phyloP scores from a whole-genome alignment of 2,888 invertebrate genomes.

The Amblyjoppa proteus region DNA sequence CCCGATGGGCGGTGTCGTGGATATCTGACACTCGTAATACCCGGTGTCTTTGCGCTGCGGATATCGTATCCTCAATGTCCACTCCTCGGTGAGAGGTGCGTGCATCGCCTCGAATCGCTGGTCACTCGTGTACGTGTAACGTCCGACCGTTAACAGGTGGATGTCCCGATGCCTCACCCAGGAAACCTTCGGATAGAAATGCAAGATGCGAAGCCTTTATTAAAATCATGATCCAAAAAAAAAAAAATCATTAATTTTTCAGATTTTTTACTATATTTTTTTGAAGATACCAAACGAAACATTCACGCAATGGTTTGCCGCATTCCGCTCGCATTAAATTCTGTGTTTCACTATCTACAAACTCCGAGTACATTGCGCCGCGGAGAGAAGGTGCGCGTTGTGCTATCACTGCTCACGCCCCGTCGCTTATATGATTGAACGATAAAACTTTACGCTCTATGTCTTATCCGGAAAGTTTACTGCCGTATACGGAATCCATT shows the following conservation, averaged over 20 bases:
- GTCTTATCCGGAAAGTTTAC: slow-evolving; percentile 71
- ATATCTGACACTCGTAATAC: slow-evolving; percentile 95
- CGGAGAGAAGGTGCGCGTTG: slow-evolving; percentile 26
- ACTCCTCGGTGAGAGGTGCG: slow-evolving; percentile 93
- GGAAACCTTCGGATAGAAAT: slow-evolving; percentile 86
- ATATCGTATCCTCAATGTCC: slow-evolving; percentile 91
- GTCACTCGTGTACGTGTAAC: slow-evolving; percentile 92
- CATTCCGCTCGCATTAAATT: slow-evolving; percentile 52
- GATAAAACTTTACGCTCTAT: slow-evolving; percentile 75
- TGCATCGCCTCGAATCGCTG: slow-evolving; percentile 94
- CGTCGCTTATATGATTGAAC: slow-evolving; percentile 76
- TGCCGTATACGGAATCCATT: slow-evolving; percentile 70
- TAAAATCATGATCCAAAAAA: not conserved
- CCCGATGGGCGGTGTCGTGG: slow-evolving; percentile 94
- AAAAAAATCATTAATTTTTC: not conserved
- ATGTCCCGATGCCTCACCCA: slow-evolving; percentile 91
- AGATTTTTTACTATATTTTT: not conserved
- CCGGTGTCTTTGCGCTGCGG: slow-evolving; percentile 90
- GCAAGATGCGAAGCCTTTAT: not conserved
- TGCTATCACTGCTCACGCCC: slow-evolving; percentile 72
- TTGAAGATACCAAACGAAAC: slow-evolving; percentile 2
- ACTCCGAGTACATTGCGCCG: slow-evolving; percentile 42
- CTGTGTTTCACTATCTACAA: slow-evolving; percentile 49
- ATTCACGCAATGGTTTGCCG: slow-evolving; percentile 22
- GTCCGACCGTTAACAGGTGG: slow-evolving; percentile 90